Percentiles rank a stretch among this genome's conserved stretches.
These are phyloP conservation scores for Junco hyemalis DNA, from an alignment of 2,113 vertebrate genomes.

Conservation along the genomic window DNA sequence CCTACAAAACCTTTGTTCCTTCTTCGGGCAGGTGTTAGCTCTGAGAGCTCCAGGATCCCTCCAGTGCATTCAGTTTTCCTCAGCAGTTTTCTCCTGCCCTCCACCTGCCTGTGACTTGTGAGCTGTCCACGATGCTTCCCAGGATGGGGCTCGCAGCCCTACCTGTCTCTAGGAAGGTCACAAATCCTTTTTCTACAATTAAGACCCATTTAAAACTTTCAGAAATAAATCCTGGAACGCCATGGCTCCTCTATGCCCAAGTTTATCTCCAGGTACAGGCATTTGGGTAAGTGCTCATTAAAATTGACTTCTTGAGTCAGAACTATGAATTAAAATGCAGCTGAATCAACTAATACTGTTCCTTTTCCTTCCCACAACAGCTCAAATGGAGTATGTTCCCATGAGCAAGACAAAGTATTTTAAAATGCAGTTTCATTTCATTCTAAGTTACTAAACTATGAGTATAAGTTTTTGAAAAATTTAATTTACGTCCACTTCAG, in stretches of 20 bases:
- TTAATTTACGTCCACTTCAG: background rate
- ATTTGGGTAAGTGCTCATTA: background rate
- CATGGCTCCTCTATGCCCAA: background rate
- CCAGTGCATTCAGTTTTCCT: background rate
- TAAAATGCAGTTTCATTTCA: background rate
- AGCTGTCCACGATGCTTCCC: background rate
- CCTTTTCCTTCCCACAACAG: background rate
- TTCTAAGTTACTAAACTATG: conserved; percentile 2
- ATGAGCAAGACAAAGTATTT: background rate
- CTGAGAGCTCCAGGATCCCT: background rate
- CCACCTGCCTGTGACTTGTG: background rate
- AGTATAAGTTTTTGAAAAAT: background rate
- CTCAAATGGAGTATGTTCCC: background rate
- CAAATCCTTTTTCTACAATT: background rate
- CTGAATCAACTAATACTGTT: background rate
- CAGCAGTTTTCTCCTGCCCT: background rate
- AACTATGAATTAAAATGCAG: background rate
- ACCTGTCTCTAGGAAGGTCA: background rate
- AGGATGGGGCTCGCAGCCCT: background rate
- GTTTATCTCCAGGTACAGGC: background rate
- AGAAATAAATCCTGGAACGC: background rate
- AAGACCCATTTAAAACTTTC: background rate
- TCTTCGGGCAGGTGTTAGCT: background rate
- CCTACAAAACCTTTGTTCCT: background rate
- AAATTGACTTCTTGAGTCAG: background rate